phyloP scores from a whole-genome alignment of 1,140 invertebrate species.

The Lordiphosa clarofinis region DNA sequence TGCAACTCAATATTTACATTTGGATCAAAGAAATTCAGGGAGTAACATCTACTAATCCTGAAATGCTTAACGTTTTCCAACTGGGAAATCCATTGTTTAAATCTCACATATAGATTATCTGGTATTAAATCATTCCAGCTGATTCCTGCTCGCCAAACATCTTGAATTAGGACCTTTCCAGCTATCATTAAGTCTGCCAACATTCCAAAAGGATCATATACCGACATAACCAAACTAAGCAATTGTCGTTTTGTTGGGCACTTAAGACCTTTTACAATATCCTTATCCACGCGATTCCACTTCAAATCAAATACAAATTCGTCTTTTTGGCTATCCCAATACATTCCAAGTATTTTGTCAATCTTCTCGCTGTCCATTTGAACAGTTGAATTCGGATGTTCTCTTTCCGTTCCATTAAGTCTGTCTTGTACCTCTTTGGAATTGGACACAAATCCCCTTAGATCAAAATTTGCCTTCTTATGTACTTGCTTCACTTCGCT shows the following conservation, averaged over 20 bases:
- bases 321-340: not conserved
- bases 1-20: no score
- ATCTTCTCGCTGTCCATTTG: not conserved
- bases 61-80: no score
- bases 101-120: no score
- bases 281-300: no score
- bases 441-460: no score
- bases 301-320: not conserved
- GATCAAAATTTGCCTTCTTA: not conserved
- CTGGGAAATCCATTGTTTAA: no score
- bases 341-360: not conserved
- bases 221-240: not conserved
- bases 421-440: no score
- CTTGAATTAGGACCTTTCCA: slow-evolving; percentile 9
- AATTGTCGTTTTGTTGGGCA: no score
- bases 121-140: not conserved
- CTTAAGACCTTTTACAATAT: no score
- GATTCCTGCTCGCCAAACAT: slow-evolving; percentile 5
- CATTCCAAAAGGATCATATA: slow-evolving; percentile 7
- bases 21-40: no score
- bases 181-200: slow-evolving; percentile 6
- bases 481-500: not conserved
- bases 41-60: no score
- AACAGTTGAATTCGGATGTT: not conserved
- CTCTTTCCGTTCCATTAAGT: no score